Conservation (phyloP, 2,797 vertebrate genomes). For the Etheostoma perlongum region DNA sequence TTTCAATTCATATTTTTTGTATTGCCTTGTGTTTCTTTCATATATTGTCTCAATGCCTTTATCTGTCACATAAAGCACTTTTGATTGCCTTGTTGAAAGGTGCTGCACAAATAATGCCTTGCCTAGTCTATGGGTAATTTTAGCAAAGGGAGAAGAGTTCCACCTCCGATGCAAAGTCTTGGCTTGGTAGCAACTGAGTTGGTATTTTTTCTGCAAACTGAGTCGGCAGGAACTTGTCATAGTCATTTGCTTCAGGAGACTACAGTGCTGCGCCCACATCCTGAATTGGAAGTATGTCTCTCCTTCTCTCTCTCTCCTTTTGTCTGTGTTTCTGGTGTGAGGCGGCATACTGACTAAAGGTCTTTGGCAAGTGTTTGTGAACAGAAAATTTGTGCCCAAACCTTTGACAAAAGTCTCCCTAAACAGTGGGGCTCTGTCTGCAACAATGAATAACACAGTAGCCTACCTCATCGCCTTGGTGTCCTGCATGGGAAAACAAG, state of each 20-base stretch:
- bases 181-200: conserved; percentile 39
- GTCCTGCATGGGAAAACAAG: conserved; percentile 15
- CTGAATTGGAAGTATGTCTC: conserved; percentile 26
- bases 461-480: conserved; percentile 36
- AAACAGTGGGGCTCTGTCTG: conserved; percentile 67
- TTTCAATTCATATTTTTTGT: not conserved
- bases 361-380: conserved; percentile 64
- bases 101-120: not conserved
- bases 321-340: conserved; percentile 41
- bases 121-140: conserved; percentile 41
- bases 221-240: conserved; percentile 59
- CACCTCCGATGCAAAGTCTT: conserved; percentile 40
- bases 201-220: conserved; percentile 63
- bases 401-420: conserved; percentile 74
- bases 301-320: conserved; percentile 13
- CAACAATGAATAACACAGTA: conserved; percentile 60
- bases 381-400: conserved; percentile 65
- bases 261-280: conserved; percentile 45
- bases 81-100: conserved; percentile 19
- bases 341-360: conserved; percentile 59
- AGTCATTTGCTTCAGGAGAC: conserved; percentile 63
- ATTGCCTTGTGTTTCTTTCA: not conserved
- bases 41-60: not conserved
- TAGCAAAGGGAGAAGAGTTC: conserved; percentile 12
- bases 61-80: conserved; percentile 1